These are phyloP conservation scores for Pogoniulus pusillus DNA, from an alignment of 2,797 vertebrate genomes.

Conservation along the genomic window DNA sequence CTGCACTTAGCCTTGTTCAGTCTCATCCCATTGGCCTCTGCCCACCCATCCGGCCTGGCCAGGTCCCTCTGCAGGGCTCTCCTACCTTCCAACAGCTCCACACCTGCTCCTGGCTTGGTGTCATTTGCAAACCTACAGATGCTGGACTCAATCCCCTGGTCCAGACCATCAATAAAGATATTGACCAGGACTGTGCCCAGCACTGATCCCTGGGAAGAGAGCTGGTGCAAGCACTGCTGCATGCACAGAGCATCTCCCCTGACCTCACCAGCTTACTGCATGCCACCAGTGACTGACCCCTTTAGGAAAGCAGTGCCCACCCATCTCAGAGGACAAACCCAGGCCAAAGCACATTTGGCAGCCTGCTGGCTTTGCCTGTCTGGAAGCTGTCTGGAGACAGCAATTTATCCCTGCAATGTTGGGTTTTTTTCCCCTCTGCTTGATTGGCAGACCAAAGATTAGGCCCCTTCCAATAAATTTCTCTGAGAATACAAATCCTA, in stretches of 20 bases:
- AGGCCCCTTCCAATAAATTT: conserved; percentile 53
- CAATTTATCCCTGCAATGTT: conserved; percentile 7
- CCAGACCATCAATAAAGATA: too few relatives aligned
- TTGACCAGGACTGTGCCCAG: too few relatives aligned
- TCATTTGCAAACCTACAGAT: too few relatives aligned
- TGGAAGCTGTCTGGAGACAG: neutral
- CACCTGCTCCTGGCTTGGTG: too few relatives aligned
- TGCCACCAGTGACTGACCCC: neutral
- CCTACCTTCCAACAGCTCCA: too few relatives aligned
- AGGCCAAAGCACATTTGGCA: neutral
- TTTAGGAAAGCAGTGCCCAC: neutral
- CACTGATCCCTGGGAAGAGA: too few relatives aligned
- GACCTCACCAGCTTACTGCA: neutral
- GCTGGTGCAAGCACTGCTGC: neutral
- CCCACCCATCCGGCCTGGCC: too few relatives aligned
- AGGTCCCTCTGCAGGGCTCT: too few relatives aligned
- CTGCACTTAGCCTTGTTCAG: too few relatives aligned
- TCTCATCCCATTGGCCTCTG: too few relatives aligned
- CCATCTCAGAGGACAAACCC: neutral
- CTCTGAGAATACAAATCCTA: conserved; percentile 43
- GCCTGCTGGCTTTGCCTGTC: neutral
- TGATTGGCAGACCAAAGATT: conserved; percentile 51
- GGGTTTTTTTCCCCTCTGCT: neutral
- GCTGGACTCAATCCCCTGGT: too few relatives aligned
- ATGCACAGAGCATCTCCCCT: neutral